Conservation (phyloP, 2,797 vertebrate species). For the Hydrocynus forskahlii region DNA sequence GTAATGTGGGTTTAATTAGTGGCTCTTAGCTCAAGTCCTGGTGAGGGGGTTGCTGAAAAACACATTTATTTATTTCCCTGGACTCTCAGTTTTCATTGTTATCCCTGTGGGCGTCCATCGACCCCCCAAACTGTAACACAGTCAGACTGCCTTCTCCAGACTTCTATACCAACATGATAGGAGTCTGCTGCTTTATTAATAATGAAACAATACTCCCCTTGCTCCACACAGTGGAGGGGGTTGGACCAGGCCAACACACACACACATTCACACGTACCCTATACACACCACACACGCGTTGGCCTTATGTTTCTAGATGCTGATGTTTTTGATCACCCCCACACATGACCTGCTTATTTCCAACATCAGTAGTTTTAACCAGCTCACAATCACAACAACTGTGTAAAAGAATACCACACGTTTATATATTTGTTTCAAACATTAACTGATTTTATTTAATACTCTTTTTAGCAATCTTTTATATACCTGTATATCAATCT, state of each 20-base stretch:
- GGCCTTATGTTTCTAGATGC: neutral
- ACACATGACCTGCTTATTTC: neutral
- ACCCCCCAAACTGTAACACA: neutral
- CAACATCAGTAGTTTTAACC: no score
- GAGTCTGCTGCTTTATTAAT: conserved; percentile 70
- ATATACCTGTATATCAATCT: conserved; percentile 71
- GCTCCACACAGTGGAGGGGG: neutral
- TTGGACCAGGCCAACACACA: neutral
- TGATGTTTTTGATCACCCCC: neutral
- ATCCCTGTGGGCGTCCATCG: no score
- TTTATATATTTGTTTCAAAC: conserved; percentile 80
- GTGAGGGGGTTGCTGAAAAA: no score
- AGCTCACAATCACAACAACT: neutral
- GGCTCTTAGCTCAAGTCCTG: no score
- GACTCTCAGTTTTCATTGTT: conserved; percentile 29
- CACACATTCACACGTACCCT: neutral
- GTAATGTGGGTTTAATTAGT: neutral
- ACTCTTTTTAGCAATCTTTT: conserved; percentile 85
- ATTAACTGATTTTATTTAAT: conserved; percentile 93
- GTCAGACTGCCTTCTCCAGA: neutral
- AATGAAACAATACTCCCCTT: conserved; percentile 60
- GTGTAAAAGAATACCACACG: conserved; percentile 74
- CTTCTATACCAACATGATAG: conserved; percentile 57
- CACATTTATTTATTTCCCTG: neutral
- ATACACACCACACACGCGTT: neutral